phyloP scores from a whole-genome alignment of 2,113 vertebrate genomes.

The Struthidea cinerea region DNA sequence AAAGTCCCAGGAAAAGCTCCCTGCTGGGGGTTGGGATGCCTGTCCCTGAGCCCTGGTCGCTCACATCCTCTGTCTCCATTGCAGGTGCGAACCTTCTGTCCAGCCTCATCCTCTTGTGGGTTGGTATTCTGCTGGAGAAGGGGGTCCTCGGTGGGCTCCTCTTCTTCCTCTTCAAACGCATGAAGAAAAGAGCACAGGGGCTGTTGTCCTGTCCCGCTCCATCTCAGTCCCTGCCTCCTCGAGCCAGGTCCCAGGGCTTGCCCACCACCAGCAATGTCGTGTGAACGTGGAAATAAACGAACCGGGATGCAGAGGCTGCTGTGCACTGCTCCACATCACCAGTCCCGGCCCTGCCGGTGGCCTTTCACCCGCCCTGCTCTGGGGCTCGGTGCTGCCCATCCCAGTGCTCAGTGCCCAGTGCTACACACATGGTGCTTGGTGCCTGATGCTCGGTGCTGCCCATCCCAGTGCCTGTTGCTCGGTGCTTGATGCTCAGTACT shows the following conservation, averaged over 20 bases:
- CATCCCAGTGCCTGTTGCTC: too few species aligned
- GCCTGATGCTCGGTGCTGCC: neutral
- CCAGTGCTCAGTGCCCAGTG: neutral
- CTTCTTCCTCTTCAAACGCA: neutral
- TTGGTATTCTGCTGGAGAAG: conserved; percentile 7
- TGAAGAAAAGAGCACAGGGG: rapidly evolving
- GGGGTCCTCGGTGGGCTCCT: neutral
- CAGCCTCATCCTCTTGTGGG: neutral
- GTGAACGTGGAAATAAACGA: neutral
- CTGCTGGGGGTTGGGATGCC: rapidly evolving
- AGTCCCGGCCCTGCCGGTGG: rapidly evolving
- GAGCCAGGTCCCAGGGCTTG: rapidly evolving
- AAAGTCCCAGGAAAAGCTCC: neutral
- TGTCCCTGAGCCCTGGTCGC: rapidly evolving
- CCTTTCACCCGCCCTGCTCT: neutral
- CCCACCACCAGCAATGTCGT: rapidly evolving
- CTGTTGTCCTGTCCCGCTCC: rapidly evolving
- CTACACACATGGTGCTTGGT: neutral
- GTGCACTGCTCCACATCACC: rapidly evolving
- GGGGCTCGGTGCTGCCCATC: neutral
- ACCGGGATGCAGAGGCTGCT: neutral
- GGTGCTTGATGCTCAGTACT: too few species aligned
- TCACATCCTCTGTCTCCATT: neutral
- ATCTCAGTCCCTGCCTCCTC: rapidly evolving
- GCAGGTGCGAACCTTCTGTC: neutral